Percentiles rank a stretch among this genome's conserved stretches.
These are phyloP conservation scores for Nixonia krombeini DNA, from an alignment of 1,140 invertebrate species.

Conservation along the genomic window DNA sequence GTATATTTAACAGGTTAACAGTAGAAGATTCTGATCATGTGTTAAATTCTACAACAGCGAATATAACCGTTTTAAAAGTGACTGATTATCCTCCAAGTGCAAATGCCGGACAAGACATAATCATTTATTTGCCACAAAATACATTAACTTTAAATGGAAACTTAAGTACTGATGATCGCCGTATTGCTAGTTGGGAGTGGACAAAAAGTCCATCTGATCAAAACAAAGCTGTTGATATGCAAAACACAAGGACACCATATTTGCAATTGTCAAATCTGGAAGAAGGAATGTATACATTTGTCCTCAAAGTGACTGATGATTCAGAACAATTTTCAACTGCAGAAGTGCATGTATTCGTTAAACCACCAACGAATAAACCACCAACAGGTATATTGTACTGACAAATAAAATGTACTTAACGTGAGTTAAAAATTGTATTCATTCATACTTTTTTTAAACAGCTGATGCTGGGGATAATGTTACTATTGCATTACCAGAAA, in stretches of 20 bases:
- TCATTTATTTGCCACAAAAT: constrained; percentile 92
- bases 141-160: constrained; percentile 92
- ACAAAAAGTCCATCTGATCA: constrained; percentile 89
- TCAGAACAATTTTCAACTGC: constrained; percentile 88
- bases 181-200: constrained; percentile 95
- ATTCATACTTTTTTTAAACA: constrained; percentile 59
- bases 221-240: constrained; percentile 93
- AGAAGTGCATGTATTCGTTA: constrained; percentile 94
- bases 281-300: constrained; percentile 95
- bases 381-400: constrained; percentile 76
- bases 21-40: constrained; percentile 93
- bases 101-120: constrained; percentile 91
- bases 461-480: constrained; percentile 75
- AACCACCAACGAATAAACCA: constrained; percentile 88
- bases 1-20: constrained; percentile 77
- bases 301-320: constrained; percentile 92
- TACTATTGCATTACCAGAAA: constrained; percentile 85
- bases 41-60: constrained; percentile 88
- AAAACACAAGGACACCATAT: constrained; percentile 91
- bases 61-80: constrained; percentile 91
- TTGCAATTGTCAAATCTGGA: constrained; percentile 90
- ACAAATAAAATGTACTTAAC: too few species aligned
- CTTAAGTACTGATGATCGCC: constrained; percentile 92
- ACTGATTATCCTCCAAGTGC: constrained; percentile 96
- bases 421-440: background rate